A percentile compares a stretch with the other conserved stretches of the same genome.
Evolutionary conservation across 2,888 invertebrate genomes (phyloP).

Genomic region (Hydrotaea diabolus): DNA sequence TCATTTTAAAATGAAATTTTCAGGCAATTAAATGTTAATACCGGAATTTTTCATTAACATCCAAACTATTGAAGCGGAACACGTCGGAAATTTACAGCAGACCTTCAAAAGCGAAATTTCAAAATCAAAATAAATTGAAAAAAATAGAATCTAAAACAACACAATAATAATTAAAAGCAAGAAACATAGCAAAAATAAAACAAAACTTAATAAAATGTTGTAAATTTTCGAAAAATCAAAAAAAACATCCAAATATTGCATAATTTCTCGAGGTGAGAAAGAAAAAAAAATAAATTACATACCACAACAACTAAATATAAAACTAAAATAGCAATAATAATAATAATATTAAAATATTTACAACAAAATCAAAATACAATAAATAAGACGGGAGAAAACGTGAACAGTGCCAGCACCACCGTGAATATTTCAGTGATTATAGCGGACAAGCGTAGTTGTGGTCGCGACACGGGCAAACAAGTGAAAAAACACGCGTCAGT

Average conservation of each 20-base stretch:
- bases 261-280: conserved; percentile 54
- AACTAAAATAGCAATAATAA: conserved; percentile 8
- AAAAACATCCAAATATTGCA: conserved; percentile 42
- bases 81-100: conserved; percentile 30
- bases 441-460: background rate
- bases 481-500: conserved; percentile 29
- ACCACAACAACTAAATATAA: background rate
- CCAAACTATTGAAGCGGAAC: background rate
- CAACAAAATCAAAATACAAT: conserved; percentile 39
- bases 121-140: background rate
- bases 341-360: conserved; percentile 42
- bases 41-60: conserved; percentile 19
- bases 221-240: conserved; percentile 19
- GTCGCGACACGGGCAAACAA: background rate
- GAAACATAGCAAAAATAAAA: conserved; percentile 10
- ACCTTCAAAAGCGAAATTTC: conserved; percentile 36
- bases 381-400: conserved; percentile 47
- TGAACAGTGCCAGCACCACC: conserved; percentile 3
- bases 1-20: background rate
- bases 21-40: background rate
- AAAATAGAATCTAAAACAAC: background rate
- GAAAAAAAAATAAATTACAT: conserved; percentile 7
- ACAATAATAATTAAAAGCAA: background rate
- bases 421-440: too few relatives aligned
- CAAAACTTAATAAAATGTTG: conserved; percentile 22